Evolutionary conservation across 2,113 vertebrate genomes (phyloP), one percentile per base, ranked within the genome.

Genomic region (Heterochromis multidens): DNA sequence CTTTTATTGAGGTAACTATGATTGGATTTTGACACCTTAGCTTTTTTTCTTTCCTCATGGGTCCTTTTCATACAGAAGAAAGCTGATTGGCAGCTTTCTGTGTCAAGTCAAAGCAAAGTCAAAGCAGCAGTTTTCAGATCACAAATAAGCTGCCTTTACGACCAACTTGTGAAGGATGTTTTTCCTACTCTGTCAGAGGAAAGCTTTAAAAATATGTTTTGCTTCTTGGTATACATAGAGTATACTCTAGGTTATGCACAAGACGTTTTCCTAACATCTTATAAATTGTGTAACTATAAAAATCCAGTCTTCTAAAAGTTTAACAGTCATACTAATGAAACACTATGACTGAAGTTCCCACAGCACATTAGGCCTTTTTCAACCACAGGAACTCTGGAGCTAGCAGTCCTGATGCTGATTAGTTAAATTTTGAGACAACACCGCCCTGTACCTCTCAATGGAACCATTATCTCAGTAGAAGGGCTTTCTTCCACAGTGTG

Each of bases 21-120:
- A 70, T 67, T 67, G 57, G 57, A 46, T 84, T 81, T 76, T 79
- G 80, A 76, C 72, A 61, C 58, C 14, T 25, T 54, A 9, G 23
- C 35, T 84, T 72, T 77, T 82, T 90, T 88, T 79, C 59, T 80
- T 76, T 12, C 33, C 67, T 83, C 60, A 1, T 23, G 31, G 84
- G 56, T 83, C 52, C 33, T 77, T 80, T 83, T 52, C 79, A 79
- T 59, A 2, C 52, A 25, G 56, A 23, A 11, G 8, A 25, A 83
- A 77, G 77, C 80, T 82, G 82, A 90, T 87, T 85, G 82, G 63
- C 35, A 12, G 62, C 27, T 86, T 86, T 89, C 17, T 58, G 77
- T 89, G 82, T 82, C 85, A 85, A 37, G 83, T 49, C 9, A 72
- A 40, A 40, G 37, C 37, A 40, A 74, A 84, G 81, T 88, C 58